Base-by-base conservation (phyloP, 2,797 vertebrate species). In the Manis crassicaudata region DNA sequence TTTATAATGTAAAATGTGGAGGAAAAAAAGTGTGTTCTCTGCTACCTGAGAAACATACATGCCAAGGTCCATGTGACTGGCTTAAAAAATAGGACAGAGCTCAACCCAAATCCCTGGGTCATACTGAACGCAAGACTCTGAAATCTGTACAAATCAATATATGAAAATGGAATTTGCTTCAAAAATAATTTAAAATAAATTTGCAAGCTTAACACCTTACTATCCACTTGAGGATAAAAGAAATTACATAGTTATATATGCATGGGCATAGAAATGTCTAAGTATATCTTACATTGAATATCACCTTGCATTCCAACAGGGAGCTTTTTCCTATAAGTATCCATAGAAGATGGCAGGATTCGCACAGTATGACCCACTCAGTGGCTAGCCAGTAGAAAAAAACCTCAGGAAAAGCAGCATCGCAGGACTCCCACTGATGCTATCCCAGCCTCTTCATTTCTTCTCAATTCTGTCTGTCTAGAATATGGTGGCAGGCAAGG, bases 161-260 rank as follows among this genome's bases (percentile, higher is more conserved):
- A 37, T 65, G 32, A 77, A 94, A 84, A 77, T 35, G 16, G 4
- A 91, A 90, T 67, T 83, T 25, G 50, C 35, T 79, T 73, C 82
- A 46, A 27, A 1, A 37, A 70, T 27, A 67, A 58, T 91, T 90
- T 76, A 84, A 97, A 86, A 70, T 63, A 90, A 94, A 83, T 72
- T 29, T 63, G 35, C 46, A 80, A 95, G 68, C 52, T 92, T 76
- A 84, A 79, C 25, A 87, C 25, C 86, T 81, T 73, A 37, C 58
- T 76, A 72, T 76, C 76, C 23, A 82, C 65, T 20, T 37, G 63
- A 86, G 10, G 43, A 76, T 54, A 65, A 86, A 62, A 50, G 16
- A 89, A 58, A 67, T 95, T 50, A 90, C 27, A 92, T 4, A 73
- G 50, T 58, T 63, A 72, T n/a, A 87, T 17, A 40, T 7, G 77